Evolutionary conservation across 2,113 vertebrate species (phyloP).

Genomic region (Puntigrus tetrazona): DNA sequence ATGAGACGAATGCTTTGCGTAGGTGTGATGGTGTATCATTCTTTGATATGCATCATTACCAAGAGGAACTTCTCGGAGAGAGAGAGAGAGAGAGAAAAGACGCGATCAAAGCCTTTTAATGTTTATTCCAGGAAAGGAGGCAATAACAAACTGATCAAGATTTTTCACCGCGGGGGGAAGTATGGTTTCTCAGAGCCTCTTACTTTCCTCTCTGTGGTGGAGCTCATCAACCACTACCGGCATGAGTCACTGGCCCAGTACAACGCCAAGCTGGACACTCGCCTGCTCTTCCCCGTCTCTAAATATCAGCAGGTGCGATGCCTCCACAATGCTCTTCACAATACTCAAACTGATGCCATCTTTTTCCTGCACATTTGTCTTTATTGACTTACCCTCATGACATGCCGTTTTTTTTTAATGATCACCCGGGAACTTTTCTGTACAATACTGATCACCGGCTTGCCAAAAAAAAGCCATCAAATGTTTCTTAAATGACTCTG

Average conservation of each 20-base stretch:
- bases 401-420: background rate
- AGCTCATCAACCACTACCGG: conserved; percentile 98
- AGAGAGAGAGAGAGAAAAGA: background rate
- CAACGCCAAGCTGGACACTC: conserved; percentile 97
- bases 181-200: conserved; percentile 98
- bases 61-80: background rate
- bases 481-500: background rate
- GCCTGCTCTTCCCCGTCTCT: conserved; percentile 92
- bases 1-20: background rate
- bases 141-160: conserved; percentile 99
- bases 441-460: conserved; percentile 1
- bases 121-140: conserved; percentile 90
- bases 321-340: conserved; percentile 5
- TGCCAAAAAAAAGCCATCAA: background rate
- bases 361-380: background rate
- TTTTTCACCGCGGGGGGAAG: conserved; percentile 97
- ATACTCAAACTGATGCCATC: background rate
- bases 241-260: conserved; percentile 97
- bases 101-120: conserved; percentile 10
- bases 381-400: background rate
- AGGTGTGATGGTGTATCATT: background rate
- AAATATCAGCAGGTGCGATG: conserved; percentile 93
- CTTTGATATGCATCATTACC: conserved; percentile 1
- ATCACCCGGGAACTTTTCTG: background rate
- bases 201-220: conserved; percentile 95